Evolutionary conservation across 2,888 invertebrate genomes (phyloP).

Genomic region (Dorcus parallelipipedus): DNA sequence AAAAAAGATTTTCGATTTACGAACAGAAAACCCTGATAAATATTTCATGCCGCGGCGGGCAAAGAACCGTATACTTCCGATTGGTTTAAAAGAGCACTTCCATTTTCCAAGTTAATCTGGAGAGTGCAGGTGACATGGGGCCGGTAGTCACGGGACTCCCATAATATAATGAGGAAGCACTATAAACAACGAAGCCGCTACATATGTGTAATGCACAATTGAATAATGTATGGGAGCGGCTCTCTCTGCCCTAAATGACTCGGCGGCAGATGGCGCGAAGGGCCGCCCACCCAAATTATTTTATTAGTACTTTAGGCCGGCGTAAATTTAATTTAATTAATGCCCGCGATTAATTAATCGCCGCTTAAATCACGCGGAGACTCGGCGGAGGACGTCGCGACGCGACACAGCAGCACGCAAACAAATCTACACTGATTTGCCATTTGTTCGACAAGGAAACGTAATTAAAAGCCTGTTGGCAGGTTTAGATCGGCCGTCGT

Average conservation of each 20-base stretch:
- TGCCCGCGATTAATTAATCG: constrained; percentile 24
- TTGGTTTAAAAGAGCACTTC: constrained; percentile 19
- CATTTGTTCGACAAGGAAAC: constrained; percentile 62
- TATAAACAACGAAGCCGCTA: constrained; percentile 25
- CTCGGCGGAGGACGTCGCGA: too few species aligned
- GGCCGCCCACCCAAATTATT: constrained; percentile 21
- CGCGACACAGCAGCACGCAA: constrained; percentile 38
- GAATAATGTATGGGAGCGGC: constrained; percentile 30
- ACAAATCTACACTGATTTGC: constrained; percentile 62
- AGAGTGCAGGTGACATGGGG: constrained; percentile 28
- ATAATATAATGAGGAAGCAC: constrained; percentile 29
- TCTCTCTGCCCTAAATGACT: constrained; percentile 15
- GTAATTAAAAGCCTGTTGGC: constrained; percentile 52
- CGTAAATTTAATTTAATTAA: constrained; percentile 29
- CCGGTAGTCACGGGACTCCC: constrained; percentile 10
- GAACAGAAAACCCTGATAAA: constrained; percentile 3
- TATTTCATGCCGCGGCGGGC: constrained; percentile 8
- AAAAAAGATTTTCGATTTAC: neutral
- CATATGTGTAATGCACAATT: constrained; percentile 27
- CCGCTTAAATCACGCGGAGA: neutral
- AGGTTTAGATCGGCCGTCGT: too few species aligned
- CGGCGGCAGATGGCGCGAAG: constrained; percentile 21
- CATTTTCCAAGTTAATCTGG: constrained; percentile 24
- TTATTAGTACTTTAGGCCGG: constrained; percentile 22
- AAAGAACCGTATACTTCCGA: constrained; percentile 16